A percentile compares a stretch with the other conserved stretches of the same genome.
Evolutionary conservation across 2,113 vertebrate species (phyloP).

Genomic region (Pseudois nayaur): DNA sequence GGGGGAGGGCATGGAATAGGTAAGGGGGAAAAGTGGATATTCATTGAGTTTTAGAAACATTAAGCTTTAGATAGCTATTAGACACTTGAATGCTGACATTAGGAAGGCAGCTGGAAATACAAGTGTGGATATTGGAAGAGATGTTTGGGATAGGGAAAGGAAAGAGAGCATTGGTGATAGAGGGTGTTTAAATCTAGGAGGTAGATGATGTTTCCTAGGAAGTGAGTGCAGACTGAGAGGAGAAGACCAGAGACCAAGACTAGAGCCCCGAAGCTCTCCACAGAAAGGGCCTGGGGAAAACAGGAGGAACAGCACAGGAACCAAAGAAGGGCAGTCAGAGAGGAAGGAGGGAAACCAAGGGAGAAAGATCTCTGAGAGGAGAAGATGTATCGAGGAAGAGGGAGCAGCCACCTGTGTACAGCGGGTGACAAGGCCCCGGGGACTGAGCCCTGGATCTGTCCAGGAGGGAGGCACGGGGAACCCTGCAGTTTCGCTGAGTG

Average conservation of each 20-base stretch:
- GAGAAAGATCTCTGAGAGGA: neutral
- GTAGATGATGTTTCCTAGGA: neutral
- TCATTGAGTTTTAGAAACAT: neutral
- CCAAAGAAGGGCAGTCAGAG: neutral
- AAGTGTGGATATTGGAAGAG: neutral
- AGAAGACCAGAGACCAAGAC: neutral
- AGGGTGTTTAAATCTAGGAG: neutral
- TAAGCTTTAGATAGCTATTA: neutral
- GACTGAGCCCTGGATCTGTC: neutral
- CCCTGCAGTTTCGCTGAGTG: neutral
- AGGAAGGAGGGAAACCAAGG: neutral
- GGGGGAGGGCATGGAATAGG: neutral
- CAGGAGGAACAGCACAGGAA: neutral
- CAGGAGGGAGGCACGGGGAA: neutral
- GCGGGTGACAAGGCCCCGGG: neutral
- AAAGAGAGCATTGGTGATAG: neutral
- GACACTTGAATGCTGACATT: neutral
- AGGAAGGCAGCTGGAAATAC: neutral
- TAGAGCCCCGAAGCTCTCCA: neutral
- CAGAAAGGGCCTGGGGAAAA: neutral
- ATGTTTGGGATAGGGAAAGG: neutral
- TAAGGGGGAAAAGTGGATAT: neutral
- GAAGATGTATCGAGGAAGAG: neutral
- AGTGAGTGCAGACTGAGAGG: neutral
- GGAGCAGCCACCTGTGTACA: neutral